A percentile compares a stretch with the other conserved stretches of the same genome.
phyloP scores from a whole-genome alignment of 1,140 invertebrate species.

The Sycophila sp. region DNA sequence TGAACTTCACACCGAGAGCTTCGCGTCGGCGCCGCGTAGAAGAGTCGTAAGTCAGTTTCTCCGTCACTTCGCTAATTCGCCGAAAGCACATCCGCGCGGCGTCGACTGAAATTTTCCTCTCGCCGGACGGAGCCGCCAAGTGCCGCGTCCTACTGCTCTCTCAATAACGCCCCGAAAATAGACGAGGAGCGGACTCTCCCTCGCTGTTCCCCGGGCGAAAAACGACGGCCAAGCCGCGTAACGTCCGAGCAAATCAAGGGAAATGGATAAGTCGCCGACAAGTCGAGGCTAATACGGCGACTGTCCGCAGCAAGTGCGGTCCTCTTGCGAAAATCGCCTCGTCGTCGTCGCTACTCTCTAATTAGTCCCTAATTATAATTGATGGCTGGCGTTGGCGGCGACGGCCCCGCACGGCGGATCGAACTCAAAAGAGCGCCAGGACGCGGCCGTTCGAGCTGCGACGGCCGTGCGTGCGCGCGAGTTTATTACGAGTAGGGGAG shows the following conservation, averaged over 20 bases:
- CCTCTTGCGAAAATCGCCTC: conserved; percentile 6
- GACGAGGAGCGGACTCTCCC: neutral
- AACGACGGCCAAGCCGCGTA: too few species aligned
- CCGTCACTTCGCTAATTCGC: neutral
- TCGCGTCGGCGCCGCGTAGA: too few species aligned
- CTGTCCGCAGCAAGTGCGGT: neutral
- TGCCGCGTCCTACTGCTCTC: neutral
- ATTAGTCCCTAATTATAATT: conserved; percentile 32
- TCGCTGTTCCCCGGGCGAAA: too few species aligned
- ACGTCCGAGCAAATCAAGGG: neutral
- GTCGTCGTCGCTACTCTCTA: neutral
- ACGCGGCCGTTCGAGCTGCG: neutral
- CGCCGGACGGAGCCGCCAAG: neutral
- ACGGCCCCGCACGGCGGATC: neutral
- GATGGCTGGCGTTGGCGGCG: conserved; percentile 2
- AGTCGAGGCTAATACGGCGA: conserved; percentile 10
- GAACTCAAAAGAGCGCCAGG: conserved; percentile 26
- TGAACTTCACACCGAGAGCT: too few species aligned
- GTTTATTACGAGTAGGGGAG: too few species aligned
- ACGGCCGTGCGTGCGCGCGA: neutral
- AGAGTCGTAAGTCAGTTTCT: too few species aligned
- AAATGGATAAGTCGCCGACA: conserved; percentile 19
- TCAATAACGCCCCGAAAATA: conserved; percentile 9
- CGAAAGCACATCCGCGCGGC: neutral
- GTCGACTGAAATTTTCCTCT: neutral